Evolutionary conservation across 1,140 invertebrate genomes (phyloP), one percentile per base, ranked within the genome.

Genomic region (Bathynomus jamesi): DNA sequence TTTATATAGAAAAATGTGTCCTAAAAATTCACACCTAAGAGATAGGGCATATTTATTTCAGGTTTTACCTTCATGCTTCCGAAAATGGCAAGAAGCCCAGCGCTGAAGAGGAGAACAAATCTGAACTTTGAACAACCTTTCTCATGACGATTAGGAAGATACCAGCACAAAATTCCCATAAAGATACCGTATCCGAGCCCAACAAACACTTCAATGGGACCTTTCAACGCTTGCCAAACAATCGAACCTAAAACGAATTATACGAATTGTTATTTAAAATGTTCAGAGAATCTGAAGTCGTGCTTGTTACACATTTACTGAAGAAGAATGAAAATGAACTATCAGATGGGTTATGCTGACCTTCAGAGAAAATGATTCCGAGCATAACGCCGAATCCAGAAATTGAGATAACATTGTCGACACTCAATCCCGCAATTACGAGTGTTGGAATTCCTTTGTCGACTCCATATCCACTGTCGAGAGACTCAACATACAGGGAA

Each of bases 391-490:
- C 93, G 80, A 94, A 97, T 21, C 92, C 88, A 28, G 93, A 94
- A 28, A 93, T 91, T 60, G 89, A 88, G 11, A 90, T 81, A 30
- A 93, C 87, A 82, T 93, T 89, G 81, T 93, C 91, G 46, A 99
- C 89, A 62, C 92, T 95, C 21, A 91, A 87, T 2, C 94, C 93
- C 0, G 95, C 95, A 46, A 98, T 92, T 53, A 96, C 91, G n/a
- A 98, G 83, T 0, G 95, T 97, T 0, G 95, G 94, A 67, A 99
- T 94, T 1, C 95, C 95, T 85, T 78, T 74, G 3, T 72, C 72
- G 62, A 94, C 88, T 0, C 95, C 95, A 78, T 94, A 93, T 3
- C 93, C 92, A 79, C 90, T 89, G 68, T 87, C 11, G 93, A 86
- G 4, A 98, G 83, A 46, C 89, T 85, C 78, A 98, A 89, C 61